Base-by-base conservation (phyloP, 2,888 invertebrate species). In the Aphodius sticticus region DNA sequence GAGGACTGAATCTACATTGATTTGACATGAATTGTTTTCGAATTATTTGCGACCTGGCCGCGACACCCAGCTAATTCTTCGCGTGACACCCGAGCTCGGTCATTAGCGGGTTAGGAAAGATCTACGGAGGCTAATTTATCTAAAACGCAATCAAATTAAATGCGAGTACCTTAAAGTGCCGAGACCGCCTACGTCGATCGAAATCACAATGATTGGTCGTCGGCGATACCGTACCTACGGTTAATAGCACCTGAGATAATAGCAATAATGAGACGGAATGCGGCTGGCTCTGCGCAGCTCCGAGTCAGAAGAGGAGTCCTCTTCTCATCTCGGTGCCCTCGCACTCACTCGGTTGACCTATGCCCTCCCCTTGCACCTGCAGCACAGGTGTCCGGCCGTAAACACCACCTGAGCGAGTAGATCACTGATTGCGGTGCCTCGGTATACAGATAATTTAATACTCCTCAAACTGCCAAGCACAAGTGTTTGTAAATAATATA, bases 301-400 rank as follows among this genome's bases (percentile, higher is more conserved):
- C 53, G 12, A 12, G 2, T 53, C 53, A 9, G 12, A 53, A 53
- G 53, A 53, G 74, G n/a, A 74, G 35, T 74, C 36, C 35, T 74
- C n/a, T 12, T 74, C 9, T 35, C 36, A 74, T 74, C 37, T 74
- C 74, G 35, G 37, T n/a, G 74, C 74, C 36, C 74, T 74, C 77
- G 77, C 81, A 69, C 16, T 69, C 74, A 78, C 76, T 78, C 26
- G 82, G 82, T 78, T 86, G 86, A 86, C 86, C 86, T 86, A 82
- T 86, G 86, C 81, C 85, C 86, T 84, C 82, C 84, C 83, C 84
- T 76, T 76, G 85, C 86, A 86, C 85, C 85, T 86, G 85, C 84
- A 84, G 82, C 84, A 86, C 87, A 87, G 86, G 86, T 86, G 87
- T 85, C 85, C 84, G 14, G 72, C 38, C 53, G 83, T 81, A 81